Percentiles rank a stretch among this genome's conserved stretches.
Conservation (phyloP, 2,888 invertebrate genomes). For the Tinea pellionella region DNA sequence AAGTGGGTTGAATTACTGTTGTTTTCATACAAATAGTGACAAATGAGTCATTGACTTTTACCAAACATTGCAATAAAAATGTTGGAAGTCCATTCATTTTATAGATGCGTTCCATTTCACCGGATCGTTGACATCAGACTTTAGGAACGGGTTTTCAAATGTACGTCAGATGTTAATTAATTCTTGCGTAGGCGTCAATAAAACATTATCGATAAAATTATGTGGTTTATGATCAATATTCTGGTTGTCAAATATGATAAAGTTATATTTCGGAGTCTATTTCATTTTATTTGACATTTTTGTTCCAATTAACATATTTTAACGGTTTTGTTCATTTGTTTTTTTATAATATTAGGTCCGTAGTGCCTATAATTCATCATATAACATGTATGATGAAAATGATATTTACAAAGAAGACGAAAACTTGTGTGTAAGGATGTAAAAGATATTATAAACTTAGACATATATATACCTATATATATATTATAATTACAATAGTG, state of each 20-base stretch:
- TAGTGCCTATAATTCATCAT: too few species aligned
- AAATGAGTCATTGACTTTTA: slow-evolving; percentile 48
- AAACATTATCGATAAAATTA: slow-evolving; percentile 58
- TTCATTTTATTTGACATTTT: slow-evolving; percentile 25
- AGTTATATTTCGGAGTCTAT: slow-evolving; percentile 29
- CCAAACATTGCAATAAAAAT: slow-evolving; percentile 50
- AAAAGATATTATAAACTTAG: too few species aligned
- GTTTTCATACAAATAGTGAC: slow-evolving; percentile 19
- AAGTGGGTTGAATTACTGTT: background rate
- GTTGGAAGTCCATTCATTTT: slow-evolving; percentile 36
- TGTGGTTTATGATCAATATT: slow-evolving; percentile 31
- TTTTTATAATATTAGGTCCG: background rate
- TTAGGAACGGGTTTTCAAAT: slow-evolving; percentile 39
- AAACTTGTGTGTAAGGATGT: too few species aligned
- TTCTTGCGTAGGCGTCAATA: slow-evolving; percentile 57
- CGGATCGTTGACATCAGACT: slow-evolving; percentile 45
- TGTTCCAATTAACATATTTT: slow-evolving; percentile 9
- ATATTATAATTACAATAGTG: too few species aligned
- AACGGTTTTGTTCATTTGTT: slow-evolving; percentile 18
- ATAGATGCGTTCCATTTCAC: slow-evolving; percentile 52
- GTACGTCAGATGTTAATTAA: slow-evolving; percentile 58
- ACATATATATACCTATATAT: too few species aligned
- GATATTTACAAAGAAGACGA: too few species aligned
- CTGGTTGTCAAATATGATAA: slow-evolving; percentile 32
- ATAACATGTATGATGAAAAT: too few species aligned